Base-by-base conservation (phyloP, 2,888 invertebrate genomes). In the Biston betularia region DNA sequence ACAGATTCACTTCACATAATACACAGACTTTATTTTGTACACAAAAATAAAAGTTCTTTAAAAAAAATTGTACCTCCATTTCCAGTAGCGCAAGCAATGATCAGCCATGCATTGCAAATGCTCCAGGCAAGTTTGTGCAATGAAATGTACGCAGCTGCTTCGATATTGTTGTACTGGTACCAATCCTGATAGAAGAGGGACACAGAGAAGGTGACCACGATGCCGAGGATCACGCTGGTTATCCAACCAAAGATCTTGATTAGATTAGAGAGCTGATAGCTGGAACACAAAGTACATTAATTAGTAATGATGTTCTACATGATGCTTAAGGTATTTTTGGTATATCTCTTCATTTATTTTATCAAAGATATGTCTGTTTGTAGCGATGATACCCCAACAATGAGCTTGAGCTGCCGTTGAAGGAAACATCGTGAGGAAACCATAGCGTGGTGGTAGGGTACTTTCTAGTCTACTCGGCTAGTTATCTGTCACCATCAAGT, bases 111-210 rank as follows among this genome's bases (percentile, higher is more conserved):
- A 53, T 95, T 95, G 0, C 95, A 94, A 5, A 96, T 87, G 73
- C 95, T 95, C 96, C 97, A 97, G 0, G 95, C 95, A 6, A 96
- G 87, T 75, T 96, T 94, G 79, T 96, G 96, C 8, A 96, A 82
- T 0, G 95, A 94, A 6, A 96, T 94, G 78, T 96, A 97, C 0
- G 95, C 83, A 0, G 96, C 95, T 0, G 96, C 95, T 75, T 95
- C 96, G 0, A 95, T 77, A 0, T 87, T 84, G 55, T 93, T 95
- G 75, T 94, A 95, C 34, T 94, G 86, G 75, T 95, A 94, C 82
- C 94, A 93, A n/a, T 94, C 93, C 62, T 95, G 92, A 76, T 96
- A 96, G 85, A 96, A 96, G 38, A 95, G 79, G 10, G 93, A 93
- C 0, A 96, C 92, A 0, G 95, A 95, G 80, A 94, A 96, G 79